Evolutionary conservation across 2,888 invertebrate genomes (phyloP).

Genomic region (Mesorhabditis belari): DNA sequence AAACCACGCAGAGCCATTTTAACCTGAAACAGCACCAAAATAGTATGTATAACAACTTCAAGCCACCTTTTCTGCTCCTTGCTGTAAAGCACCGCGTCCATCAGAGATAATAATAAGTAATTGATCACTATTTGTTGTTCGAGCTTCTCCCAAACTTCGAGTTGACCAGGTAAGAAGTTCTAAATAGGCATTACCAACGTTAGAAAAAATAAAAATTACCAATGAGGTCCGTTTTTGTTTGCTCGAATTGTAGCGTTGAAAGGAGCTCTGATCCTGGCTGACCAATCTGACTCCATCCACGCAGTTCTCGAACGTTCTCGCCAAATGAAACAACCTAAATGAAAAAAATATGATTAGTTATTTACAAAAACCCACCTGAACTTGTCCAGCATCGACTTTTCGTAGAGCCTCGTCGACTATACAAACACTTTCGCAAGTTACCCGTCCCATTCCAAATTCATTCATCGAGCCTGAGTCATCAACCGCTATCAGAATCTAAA

Average conservation of each 20-base stretch:
- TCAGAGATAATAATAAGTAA: constrained; percentile 86
- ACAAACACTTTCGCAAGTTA: constrained; percentile 89
- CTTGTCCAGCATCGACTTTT: constrained; percentile 63
- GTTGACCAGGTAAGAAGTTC: constrained; percentile 25
- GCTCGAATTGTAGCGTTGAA: constrained; percentile 65
- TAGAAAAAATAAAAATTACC: not conserved
- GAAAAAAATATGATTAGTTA: constrained; percentile 60
- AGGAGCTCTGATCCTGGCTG: not conserved
- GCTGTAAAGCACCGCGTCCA: constrained; percentile 82
- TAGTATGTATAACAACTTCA: not conserved
- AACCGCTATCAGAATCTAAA: constrained; percentile 76
- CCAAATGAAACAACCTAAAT: not conserved
- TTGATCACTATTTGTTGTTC: constrained; percentile 62
- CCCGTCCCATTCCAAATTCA: constrained; percentile 57
- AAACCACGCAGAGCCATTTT: constrained; percentile 24
- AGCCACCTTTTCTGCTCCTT: constrained; percentile 70
- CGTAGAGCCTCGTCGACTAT: constrained; percentile 79
- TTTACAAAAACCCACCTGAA: constrained; percentile 20
- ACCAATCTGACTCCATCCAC: not conserved
- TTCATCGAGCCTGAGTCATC: constrained; percentile 78
- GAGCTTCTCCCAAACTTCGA: constrained; percentile 14
- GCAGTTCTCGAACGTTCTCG: not conserved
- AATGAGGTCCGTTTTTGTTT: constrained; percentile 76
- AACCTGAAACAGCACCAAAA: constrained; percentile 18
- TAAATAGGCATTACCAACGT: not conserved